A percentile compares a stretch with the other conserved stretches of the same genome.
These are phyloP conservation scores for Rhogogaster chlorosoma DNA, from an alignment of 2,888 invertebrate species.

Conservation along the genomic window DNA sequence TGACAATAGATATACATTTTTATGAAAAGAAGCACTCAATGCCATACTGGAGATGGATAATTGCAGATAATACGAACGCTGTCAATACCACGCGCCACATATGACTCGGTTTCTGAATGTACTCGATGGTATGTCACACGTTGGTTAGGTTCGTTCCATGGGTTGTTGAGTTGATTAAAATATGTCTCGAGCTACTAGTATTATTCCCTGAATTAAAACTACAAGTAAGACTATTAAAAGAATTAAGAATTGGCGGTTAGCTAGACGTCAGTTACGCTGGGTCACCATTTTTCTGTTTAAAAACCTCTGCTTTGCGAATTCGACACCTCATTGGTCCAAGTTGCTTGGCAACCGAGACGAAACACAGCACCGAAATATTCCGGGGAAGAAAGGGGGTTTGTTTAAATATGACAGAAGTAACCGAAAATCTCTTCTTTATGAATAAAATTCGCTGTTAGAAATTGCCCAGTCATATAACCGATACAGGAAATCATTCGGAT, in stretches of 20 bases:
- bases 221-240: not conserved
- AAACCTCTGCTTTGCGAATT: constrained; percentile 39
- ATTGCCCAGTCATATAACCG: not conserved
- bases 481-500: not conserved
- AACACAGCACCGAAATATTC: not conserved
- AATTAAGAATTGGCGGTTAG: not conserved
- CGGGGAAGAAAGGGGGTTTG: not conserved
- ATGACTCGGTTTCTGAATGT: not conserved
- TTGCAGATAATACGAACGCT: not conserved
- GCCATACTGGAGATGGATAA: constrained; percentile 13
- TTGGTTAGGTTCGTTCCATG: not conserved
- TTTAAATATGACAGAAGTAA: not conserved
- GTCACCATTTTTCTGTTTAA: constrained; percentile 27
- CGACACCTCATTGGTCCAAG: constrained; percentile 2
- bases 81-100: constrained; percentile 25
- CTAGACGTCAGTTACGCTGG: constrained; percentile 19
- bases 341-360: constrained; percentile 43
- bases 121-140: not conserved
- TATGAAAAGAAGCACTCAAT: constrained; percentile 66
- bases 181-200: not conserved
- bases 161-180: not conserved
- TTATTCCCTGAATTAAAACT: not conserved
- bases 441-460: not conserved
- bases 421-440: not conserved
- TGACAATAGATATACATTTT: constrained; percentile 69